A percentile compares a stretch with the other conserved stretches of the same genome.
Evolutionary conservation across 2,888 invertebrate genomes (phyloP).

Genomic region (Eupelmus urozonus): DNA sequence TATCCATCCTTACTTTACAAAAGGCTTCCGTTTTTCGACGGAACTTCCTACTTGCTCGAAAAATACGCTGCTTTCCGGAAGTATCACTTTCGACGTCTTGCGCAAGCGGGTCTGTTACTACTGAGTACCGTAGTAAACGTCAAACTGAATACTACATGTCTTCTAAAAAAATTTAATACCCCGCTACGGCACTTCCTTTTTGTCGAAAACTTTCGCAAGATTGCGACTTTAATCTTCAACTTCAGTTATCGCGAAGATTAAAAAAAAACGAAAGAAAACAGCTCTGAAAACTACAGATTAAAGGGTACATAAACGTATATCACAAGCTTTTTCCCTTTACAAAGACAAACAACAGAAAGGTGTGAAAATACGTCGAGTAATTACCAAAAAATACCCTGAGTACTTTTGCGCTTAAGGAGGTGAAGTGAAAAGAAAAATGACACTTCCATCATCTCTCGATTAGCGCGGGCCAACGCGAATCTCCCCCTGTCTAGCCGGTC

Average conservation of each 20-base stretch:
- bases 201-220: no score
- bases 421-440: conserved; percentile 35
- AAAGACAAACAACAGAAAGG: background rate
- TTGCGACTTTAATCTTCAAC: no score
- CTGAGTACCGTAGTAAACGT: background rate
- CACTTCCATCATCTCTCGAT: conserved; percentile 50
- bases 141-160: no score
- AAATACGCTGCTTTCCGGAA: background rate
- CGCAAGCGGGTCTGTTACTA: background rate
- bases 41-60: conserved; percentile 1
- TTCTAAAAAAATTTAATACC: no score
- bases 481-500: conserved; percentile 7
- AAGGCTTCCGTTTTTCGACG: background rate
- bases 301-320: no score
- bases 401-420: conserved; percentile 8
- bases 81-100: background rate
- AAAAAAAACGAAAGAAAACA: no score
- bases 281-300: no score
- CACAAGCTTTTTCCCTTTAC: background rate
- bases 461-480: conserved; percentile 6
- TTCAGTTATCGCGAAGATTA: no score
- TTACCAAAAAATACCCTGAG: background rate
- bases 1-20: background rate
- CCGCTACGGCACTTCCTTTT: no score
- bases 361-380: background rate